These are phyloP conservation scores for Maniola jurtina DNA, from an alignment of 1,140 invertebrate genomes.

Conservation along the genomic window DNA sequence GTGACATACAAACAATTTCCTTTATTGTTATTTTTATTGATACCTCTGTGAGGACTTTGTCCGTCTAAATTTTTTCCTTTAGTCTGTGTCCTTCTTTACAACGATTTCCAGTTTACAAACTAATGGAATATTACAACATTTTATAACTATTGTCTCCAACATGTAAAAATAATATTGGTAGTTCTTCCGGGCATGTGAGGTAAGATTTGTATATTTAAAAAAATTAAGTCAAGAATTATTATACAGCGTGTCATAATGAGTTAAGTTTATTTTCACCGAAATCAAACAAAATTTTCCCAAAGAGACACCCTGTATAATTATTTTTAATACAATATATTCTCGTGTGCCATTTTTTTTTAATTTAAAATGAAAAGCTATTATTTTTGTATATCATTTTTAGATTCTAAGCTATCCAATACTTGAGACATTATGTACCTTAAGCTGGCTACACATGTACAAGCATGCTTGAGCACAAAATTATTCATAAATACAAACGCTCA, in stretches of 20 bases:
- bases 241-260: not conserved
- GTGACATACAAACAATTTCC: too few relatives aligned
- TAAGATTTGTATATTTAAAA: not conserved
- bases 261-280: not conserved
- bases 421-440: slow-evolving; percentile 32
- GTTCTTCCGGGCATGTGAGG: not conserved
- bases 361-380: slow-evolving; percentile 22
- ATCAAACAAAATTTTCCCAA: not conserved
- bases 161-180: not conserved
- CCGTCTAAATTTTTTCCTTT: not conserved
- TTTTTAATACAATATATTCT: slow-evolving; percentile 36
- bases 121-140: not conserved
- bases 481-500: too few relatives aligned
- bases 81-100: not conserved
- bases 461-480: too few relatives aligned
- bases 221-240: not conserved
- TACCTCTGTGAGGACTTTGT: not conserved
- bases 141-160: not conserved
- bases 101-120: slow-evolving; percentile 5
- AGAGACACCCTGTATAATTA: not conserved
- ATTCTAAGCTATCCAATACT: slow-evolving; percentile 20
- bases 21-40: not conserved
- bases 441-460: too few relatives aligned
- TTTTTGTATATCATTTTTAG: too few relatives aligned
- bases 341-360: slow-evolving; percentile 61